Evolutionary conservation across 2,888 invertebrate genomes (phyloP), one percentile per base, ranked within the genome.

Genomic region (Balanococcus diminutus): DNA sequence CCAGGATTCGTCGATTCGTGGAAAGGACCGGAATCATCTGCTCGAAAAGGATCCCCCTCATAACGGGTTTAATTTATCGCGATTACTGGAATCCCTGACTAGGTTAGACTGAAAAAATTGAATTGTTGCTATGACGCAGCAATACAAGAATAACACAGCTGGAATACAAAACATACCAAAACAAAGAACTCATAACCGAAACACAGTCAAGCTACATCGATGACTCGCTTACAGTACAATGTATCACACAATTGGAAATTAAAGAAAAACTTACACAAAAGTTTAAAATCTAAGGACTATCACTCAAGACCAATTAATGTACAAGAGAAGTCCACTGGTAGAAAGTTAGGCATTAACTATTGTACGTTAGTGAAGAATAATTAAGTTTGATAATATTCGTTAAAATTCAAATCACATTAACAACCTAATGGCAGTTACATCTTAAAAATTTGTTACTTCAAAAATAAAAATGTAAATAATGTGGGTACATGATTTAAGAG

Each of bases 131-230:
- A 67, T 28, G 67, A 67, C 28, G 25, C 28, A 28, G 67, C 67
- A 67, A 67, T 67, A 67, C 67, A 14, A 28, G 14, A 67, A 67
- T 67, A 67, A 67, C 67, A 67, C 67, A 67, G 67, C 67, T 67
- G 31, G 61, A 61, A 61, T 61, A 5, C 61, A 14, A 28, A 61
- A 67, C 67, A 67, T 42, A 14, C 56, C 22, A 56, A 19, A 56
- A 16, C 28, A 11, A 67, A 28, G 28, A 28, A 28, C 28, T 28
- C 28, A 67, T 31, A 8, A 56, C 14, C 67, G 16, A 67, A 28
- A 28, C 28, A 67, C 56, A n/a, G n/a, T n/a, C n/a, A 11, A 22
- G 56, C 22, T 56, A 56, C 56, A 56, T 56, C 56, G 56, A 56
- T 56, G 56, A 56, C 56, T 56, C 14, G 19, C 56, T 56, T 11